phyloP scores from a whole-genome alignment of 1,140 invertebrate genomes.

The Euura saliciscinereae region DNA sequence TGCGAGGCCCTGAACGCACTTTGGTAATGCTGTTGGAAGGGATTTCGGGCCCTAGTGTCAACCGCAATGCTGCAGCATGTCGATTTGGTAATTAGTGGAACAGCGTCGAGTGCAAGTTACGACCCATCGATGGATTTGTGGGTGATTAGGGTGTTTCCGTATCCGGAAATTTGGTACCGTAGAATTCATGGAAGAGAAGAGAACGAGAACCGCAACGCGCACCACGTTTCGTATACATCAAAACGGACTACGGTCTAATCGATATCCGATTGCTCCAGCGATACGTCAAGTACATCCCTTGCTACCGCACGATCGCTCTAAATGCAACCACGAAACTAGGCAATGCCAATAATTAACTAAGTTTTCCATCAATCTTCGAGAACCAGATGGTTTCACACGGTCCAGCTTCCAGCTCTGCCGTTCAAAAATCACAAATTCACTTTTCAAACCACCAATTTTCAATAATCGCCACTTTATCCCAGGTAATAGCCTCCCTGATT shows the following conservation, averaged over 20 bases:
- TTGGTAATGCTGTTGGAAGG: neutral
- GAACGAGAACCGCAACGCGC: neutral
- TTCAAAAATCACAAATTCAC: too few species aligned
- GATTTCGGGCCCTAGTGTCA: slow-evolving; percentile 34
- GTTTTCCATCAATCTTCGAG: slow-evolving; percentile 53
- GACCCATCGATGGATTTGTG: slow-evolving; percentile 32
- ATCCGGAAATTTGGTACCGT: neutral
- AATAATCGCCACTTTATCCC: too few species aligned
- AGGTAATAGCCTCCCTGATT: too few species aligned
- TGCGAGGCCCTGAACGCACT: neutral
- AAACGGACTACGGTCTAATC: slow-evolving; percentile 34
- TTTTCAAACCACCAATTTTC: too few species aligned
- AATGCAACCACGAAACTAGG: neutral
- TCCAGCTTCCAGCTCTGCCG: neutral
- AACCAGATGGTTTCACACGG: slow-evolving; percentile 44
- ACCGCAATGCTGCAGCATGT: slow-evolving; percentile 35
- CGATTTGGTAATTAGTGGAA: slow-evolving; percentile 52
- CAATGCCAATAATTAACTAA: slow-evolving; percentile 43
- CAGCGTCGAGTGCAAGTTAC: slow-evolving; percentile 50
- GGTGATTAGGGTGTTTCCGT: neutral
- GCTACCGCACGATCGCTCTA: slow-evolving; percentile 18
- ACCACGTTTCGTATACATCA: slow-evolving; percentile 24
- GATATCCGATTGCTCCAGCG: slow-evolving; percentile 49
- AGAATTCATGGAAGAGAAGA: neutral
- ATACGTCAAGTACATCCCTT: slow-evolving; percentile 54